Conservation (phyloP, 2,888 invertebrate species). For the Limnephilus rhombicus region DNA sequence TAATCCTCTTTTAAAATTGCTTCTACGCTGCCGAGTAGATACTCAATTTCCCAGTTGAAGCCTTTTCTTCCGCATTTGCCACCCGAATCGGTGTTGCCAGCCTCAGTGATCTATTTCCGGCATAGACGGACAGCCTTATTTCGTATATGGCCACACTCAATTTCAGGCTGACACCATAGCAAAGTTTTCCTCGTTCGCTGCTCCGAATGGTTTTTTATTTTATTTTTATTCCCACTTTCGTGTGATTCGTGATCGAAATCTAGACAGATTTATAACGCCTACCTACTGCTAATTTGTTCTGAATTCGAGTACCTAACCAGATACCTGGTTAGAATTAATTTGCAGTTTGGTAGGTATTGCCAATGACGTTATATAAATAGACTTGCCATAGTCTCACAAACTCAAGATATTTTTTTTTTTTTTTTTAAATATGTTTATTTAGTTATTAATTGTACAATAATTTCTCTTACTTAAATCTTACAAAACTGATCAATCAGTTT, state of each 20-base stretch:
- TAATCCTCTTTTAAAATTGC: background rate
- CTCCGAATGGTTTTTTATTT: background rate
- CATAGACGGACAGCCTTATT: slow-evolving; percentile 24
- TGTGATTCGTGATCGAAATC: background rate
- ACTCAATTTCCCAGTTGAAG: background rate
- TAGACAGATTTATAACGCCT: background rate
- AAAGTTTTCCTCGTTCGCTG: background rate
- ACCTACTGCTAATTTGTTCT: background rate
- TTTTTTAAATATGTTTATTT: background rate
- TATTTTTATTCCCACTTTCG: background rate
- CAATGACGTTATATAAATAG: too few species aligned
- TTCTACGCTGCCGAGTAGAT: background rate
- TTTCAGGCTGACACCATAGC: background rate
- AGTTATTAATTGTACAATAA: too few species aligned
- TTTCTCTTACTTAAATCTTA: too few species aligned
- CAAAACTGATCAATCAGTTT: too few species aligned
- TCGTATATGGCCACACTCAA: slow-evolving; percentile 45
- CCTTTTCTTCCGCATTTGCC: background rate
- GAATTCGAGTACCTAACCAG: background rate
- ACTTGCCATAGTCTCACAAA: too few species aligned
- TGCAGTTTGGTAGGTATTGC: background rate
- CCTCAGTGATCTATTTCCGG: slow-evolving; percentile 21
- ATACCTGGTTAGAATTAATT: background rate
- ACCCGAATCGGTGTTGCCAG: slow-evolving; percentile 24
- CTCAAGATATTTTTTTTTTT: background rate